Percentiles rank a stretch among this genome's conserved stretches.
phyloP scores from a whole-genome alignment of 2,113 vertebrate species.

The Mixornis gularis region DNA sequence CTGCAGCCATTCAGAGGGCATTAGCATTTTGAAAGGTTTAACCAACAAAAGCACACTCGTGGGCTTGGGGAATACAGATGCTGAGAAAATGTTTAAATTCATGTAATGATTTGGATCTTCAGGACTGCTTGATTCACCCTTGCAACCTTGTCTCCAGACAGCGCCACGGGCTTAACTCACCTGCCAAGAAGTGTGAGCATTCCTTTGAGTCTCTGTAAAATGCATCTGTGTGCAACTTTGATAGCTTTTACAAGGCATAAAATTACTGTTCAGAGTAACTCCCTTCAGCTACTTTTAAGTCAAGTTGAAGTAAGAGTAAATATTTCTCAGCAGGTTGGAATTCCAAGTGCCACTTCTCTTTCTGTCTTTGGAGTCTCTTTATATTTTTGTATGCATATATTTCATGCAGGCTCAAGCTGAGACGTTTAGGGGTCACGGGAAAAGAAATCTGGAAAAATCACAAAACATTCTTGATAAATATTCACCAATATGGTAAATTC shows the following conservation, averaged over 20 bases:
- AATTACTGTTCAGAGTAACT: slow-evolving; percentile 52
- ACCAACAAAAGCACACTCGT: slow-evolving; percentile 30
- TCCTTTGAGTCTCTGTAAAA: slow-evolving; percentile 49
- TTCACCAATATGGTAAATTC: slow-evolving; percentile 23
- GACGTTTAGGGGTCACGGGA: slow-evolving; percentile 38
- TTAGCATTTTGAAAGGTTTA: slow-evolving; percentile 58
- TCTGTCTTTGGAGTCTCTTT: slow-evolving; percentile 34
- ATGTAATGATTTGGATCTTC: slow-evolving; percentile 36
- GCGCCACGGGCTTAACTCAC: slow-evolving; percentile 55
- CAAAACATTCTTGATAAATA: slow-evolving; percentile 47
- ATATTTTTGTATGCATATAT: slow-evolving; percentile 36
- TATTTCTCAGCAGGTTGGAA: slow-evolving; percentile 58
- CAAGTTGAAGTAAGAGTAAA: slow-evolving; percentile 58
- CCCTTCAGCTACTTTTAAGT: slow-evolving; percentile 57
- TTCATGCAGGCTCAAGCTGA: slow-evolving; percentile 38
- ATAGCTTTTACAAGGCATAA: slow-evolving; percentile 59
- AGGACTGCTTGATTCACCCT: slow-evolving; percentile 43
- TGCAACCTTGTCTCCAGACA: slow-evolving; percentile 52
- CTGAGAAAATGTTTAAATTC: slow-evolving; percentile 58
- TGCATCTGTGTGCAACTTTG: slow-evolving; percentile 47
- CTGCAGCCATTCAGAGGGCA: neutral
- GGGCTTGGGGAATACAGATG: slow-evolving; percentile 38
- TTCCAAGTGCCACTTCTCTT: slow-evolving; percentile 52
- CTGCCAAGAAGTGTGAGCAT: slow-evolving; percentile 54
- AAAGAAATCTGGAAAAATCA: slow-evolving; percentile 18